These are phyloP conservation scores for Lamellibrachia satsuma DNA, from an alignment of 2,888 invertebrate species.

Conservation along the genomic window DNA sequence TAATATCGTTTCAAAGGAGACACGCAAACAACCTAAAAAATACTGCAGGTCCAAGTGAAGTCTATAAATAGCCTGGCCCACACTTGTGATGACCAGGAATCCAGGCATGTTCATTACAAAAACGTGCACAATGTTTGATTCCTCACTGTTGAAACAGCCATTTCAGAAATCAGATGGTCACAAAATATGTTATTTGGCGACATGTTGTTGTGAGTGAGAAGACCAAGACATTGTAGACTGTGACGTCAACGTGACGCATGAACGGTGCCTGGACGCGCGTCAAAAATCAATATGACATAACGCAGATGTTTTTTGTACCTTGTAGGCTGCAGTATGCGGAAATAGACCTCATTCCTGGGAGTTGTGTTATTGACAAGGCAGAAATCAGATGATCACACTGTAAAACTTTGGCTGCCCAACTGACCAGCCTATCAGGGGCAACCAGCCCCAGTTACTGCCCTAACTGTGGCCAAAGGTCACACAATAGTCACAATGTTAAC, in stretches of 20 bases:
- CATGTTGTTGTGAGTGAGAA: neutral
- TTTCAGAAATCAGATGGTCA: neutral
- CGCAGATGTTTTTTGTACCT: neutral
- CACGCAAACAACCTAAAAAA: neutral
- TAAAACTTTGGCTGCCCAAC: neutral
- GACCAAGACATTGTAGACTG: neutral
- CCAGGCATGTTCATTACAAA: neutral
- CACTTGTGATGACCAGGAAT: neutral
- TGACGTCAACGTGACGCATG: slow-evolving; percentile 4
- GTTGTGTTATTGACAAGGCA: neutral
- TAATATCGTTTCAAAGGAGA: neutral
- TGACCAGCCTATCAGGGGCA: neutral
- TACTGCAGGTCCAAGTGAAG: neutral
- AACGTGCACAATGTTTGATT: neutral
- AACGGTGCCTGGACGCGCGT: neutral
- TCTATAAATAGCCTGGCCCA: neutral
- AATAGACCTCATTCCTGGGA: neutral
- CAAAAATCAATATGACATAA: slow-evolving; percentile 17
- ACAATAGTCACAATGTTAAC: neutral
- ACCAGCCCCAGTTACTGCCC: too few relatives aligned
- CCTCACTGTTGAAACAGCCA: neutral
- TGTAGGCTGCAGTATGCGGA: neutral
- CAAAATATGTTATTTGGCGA: neutral
- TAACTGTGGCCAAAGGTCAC: neutral
- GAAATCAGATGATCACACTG: neutral